Percentiles rank a stretch among this genome's conserved stretches.
Conservation (phyloP, 2,797 vertebrate species). For the Myioborus miniatus region DNA sequence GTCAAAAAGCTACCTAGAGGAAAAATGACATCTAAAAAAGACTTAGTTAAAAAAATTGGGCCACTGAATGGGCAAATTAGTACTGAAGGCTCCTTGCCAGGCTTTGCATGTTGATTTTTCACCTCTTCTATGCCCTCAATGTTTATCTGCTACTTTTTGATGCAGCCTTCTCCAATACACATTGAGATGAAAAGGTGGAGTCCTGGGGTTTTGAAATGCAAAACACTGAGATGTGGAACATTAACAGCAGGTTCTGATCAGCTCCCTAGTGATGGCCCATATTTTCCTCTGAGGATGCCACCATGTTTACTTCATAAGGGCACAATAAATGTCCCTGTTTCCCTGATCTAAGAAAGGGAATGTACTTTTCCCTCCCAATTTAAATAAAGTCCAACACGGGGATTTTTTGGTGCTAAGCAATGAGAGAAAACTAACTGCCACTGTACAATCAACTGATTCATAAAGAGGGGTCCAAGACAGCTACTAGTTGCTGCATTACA, state of each 20-base stretch:
- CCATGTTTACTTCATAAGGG: background rate
- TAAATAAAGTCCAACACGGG: background rate
- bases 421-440: background rate
- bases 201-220: conserved; percentile 65
- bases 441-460: background rate
- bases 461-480: background rate
- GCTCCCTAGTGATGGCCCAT: conserved; percentile 46
- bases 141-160: conserved; percentile 68
- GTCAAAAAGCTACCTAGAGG: background rate
- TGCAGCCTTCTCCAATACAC: conserved; percentile 10
- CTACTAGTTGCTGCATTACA: background rate
- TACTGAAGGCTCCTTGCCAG: background rate
- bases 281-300: background rate
- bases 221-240: conserved; percentile 51
- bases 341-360: background rate
- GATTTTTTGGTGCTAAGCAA: background rate
- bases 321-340: background rate
- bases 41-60: background rate
- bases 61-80: background rate
- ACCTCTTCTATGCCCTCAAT: background rate
- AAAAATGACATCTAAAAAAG: background rate
- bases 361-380: background rate
- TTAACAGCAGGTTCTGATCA: conserved; percentile 48
- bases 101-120: background rate
- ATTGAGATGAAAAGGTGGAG: conserved; percentile 44